These are phyloP conservation scores for Panulirus ornatus DNA, from an alignment of 1,140 invertebrate species.

Conservation along the genomic window DNA sequence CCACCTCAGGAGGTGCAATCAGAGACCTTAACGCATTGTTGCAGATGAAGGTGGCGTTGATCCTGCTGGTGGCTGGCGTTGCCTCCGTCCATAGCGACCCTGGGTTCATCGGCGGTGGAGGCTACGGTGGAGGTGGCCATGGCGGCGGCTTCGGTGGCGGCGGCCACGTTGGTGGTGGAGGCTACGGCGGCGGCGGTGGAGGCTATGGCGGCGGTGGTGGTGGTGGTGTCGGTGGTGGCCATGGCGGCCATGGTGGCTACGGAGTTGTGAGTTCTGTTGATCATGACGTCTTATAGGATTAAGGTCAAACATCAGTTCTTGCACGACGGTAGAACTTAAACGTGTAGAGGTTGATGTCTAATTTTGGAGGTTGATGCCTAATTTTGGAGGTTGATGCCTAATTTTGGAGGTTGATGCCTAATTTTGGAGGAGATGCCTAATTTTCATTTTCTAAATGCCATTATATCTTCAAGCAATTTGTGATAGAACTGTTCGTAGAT, in stretches of 20 bases:
- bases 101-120: too few relatives aligned
- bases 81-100: not conserved
- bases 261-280: not conserved
- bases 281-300: too few relatives aligned
- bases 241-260: not conserved
- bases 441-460: too few relatives aligned
- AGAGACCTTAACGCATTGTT: constrained; percentile 18
- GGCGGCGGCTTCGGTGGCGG: not conserved
- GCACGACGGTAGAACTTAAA: not conserved
- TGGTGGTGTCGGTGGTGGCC: not conserved
- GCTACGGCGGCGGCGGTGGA: not conserved
- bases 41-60: constrained; percentile 40
- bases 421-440: not conserved
- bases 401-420: not conserved
- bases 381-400: not conserved
- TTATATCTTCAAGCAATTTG: too few relatives aligned
- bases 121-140: not conserved
- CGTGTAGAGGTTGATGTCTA: not conserved
- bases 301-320: not conserved
- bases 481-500: too few relatives aligned
- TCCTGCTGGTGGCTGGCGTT: not conserved
- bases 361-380: not conserved
- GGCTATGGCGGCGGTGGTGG: not conserved
- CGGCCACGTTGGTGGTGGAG: not conserved
- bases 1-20: too few relatives aligned